Base-by-base conservation (phyloP, 2,113 vertebrate genomes). In the Scophthalmus maximus region DNA sequence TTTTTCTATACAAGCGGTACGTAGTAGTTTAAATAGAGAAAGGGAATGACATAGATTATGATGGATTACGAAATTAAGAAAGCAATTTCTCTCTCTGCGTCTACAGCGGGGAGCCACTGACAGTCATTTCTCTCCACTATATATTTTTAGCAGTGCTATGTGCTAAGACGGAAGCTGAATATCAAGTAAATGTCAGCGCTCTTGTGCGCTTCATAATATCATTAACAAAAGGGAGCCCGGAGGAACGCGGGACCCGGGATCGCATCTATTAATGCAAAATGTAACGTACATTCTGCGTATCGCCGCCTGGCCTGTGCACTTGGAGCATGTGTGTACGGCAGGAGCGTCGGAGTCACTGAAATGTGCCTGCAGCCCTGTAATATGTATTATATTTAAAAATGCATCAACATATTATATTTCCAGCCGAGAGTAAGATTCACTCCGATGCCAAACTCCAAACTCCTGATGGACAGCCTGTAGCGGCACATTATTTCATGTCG, bases 161-260 rank as follows among this genome's bases (percentile, higher is more conserved):
- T 66, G 64, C 76, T 34, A 46, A 65, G 79, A 88, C 84, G 73
- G 78, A 81, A 73, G 69, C 80, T 74, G 85, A 88, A 83, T 89
- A 87, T 85, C 76, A 89, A 88, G 74, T 84, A 87, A 90, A 89
- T 91, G 91, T 89, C 86, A 89, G 68, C 79, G 81, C 73, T 83
- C 61, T 86, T 75, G 68, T 81, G 80, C 61, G 78, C 76, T 79
- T 87, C 79, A 79, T 91, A 84, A 88, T 87, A 76, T 61, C 82
- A 83, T 89, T 87, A 86, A 86, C 75, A 68, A 83, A 65, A 86
- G 58, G 52, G 34, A 73, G 87, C 89, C 89, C 14, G 71, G 66
- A 88, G 89, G 87, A 88, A 76, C 32, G 67, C 15, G 60, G 71
- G 47, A 51, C 79, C 40, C 18, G 42, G 77, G 79, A 81, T 71